phyloP scores from a whole-genome alignment of 2,113 vertebrate species.

The Sinocyclocheilus rhinocerous region DNA sequence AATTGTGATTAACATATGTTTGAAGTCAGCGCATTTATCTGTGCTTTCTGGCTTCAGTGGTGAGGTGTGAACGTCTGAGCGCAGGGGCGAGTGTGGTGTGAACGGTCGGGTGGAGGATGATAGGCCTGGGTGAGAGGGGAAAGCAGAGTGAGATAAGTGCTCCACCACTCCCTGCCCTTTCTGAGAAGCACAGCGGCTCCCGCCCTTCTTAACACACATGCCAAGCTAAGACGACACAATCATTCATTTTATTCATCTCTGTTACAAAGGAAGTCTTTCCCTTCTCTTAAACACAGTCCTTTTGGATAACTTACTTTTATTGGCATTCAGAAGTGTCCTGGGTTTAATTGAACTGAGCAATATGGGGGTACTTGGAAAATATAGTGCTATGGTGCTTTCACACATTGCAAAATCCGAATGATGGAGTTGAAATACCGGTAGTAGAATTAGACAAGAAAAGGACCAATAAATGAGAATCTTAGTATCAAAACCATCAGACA shows the following conservation, averaged over 20 bases:
- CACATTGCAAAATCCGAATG: not conserved
- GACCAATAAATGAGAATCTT: not conserved
- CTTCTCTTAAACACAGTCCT: too few relatives aligned
- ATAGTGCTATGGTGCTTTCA: not conserved
- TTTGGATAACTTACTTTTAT: not conserved
- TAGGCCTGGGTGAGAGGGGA: slow-evolving; percentile 45
- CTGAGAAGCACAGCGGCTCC: slow-evolving; percentile 58
- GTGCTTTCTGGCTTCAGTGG: slow-evolving; percentile 30
- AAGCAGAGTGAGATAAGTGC: slow-evolving; percentile 63
- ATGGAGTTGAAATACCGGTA: not conserved
- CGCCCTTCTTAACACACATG: slow-evolving; percentile 7
- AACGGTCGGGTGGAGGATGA: slow-evolving; percentile 44
- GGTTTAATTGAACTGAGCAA: slow-evolving; percentile 3
- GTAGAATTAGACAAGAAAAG: not conserved
- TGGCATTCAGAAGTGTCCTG: not conserved
- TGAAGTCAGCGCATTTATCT: slow-evolving; percentile 40
- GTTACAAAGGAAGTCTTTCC: too few relatives aligned
- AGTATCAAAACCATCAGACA: not conserved
- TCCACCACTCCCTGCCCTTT: slow-evolving; percentile 68
- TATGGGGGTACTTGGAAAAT: not conserved
- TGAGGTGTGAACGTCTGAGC: slow-evolving; percentile 29
- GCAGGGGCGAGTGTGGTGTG: slow-evolving; percentile 32
- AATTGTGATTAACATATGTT: slow-evolving; percentile 49
- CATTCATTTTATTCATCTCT: too few relatives aligned
- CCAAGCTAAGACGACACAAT: not conserved